phyloP scores from a whole-genome alignment of 2,888 invertebrate species.

The Gordius sp. region DNA sequence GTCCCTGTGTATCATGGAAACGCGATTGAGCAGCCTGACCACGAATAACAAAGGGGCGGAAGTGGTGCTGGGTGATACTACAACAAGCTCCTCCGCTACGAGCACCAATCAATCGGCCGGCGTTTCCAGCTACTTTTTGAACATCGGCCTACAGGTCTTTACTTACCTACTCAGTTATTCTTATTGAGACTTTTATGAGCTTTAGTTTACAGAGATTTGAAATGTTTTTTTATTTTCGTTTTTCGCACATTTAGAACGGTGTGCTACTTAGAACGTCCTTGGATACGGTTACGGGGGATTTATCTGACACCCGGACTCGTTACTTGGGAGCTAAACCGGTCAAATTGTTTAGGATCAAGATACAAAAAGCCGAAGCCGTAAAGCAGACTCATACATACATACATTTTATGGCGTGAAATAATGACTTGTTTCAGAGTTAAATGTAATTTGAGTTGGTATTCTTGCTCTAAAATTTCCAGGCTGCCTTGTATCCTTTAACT shows the following conservation, averaged over 20 bases:
- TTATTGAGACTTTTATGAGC: not conserved
- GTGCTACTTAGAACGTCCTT: slow-evolving; percentile 68
- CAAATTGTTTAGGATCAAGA: slow-evolving; percentile 71
- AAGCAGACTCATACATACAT: slow-evolving; percentile 22
- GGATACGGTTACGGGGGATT: slow-evolving; percentile 76
- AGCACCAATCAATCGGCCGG: slow-evolving; percentile 17
- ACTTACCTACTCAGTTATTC: not conserved
- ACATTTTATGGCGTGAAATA: too few species aligned
- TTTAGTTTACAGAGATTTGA: not conserved
- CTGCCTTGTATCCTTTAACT: too few species aligned
- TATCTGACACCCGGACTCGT: slow-evolving; percentile 81
- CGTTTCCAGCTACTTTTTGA: slow-evolving; percentile 33
- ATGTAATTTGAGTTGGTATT: too few species aligned
- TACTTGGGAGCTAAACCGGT: slow-evolving; percentile 84
- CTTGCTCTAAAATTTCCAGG: too few species aligned
- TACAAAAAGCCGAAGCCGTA: slow-evolving; percentile 79
- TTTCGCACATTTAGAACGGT: slow-evolving; percentile 44
- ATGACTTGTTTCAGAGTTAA: too few species aligned
- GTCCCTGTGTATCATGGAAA: slow-evolving; percentile 75
- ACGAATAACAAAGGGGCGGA: not conserved
- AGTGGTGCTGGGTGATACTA: not conserved
- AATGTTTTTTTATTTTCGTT: slow-evolving; percentile 15
- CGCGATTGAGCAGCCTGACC: slow-evolving; percentile 24
- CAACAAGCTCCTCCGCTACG: slow-evolving; percentile 22
- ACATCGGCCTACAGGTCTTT: slow-evolving; percentile 54